phyloP scores from a whole-genome alignment of 2,888 invertebrate genomes.

The Disparrhopalites patrizii region DNA sequence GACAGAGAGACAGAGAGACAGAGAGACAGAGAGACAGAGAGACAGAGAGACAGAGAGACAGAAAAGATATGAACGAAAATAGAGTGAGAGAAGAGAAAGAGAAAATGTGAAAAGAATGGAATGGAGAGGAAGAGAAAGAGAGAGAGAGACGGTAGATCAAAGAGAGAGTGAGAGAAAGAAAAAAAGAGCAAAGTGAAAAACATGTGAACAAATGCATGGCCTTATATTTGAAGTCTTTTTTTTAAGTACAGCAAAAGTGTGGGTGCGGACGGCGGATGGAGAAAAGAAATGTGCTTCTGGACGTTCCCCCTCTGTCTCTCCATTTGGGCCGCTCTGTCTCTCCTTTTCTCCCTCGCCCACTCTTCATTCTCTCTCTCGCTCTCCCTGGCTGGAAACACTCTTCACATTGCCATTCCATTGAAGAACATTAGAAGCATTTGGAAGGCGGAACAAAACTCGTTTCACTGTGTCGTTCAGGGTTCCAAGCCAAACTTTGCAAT shows the following conservation, averaged over 20 bases:
- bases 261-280: too few species aligned
- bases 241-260: too few species aligned
- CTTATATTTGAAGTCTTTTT: too few species aligned
- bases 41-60: background rate
- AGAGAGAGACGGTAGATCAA: too few species aligned
- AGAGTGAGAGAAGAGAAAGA: background rate
- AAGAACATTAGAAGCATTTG: constrained; percentile 32
- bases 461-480: constrained; percentile 21
- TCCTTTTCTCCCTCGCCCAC: constrained; percentile 3
- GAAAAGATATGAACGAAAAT: background rate
- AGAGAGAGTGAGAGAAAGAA: background rate
- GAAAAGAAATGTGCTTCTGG: too few species aligned
- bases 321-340: background rate
- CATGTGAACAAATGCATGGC: too few species aligned
- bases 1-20: background rate
- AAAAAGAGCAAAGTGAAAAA: background rate
- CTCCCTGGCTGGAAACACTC: constrained; percentile 3
- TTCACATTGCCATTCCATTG: constrained; percentile 30
- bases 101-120: background rate
- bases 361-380: too few species aligned
- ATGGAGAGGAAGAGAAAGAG: background rate
- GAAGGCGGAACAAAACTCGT: constrained; percentile 38
- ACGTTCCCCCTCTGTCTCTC: background rate
- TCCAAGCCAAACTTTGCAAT: constrained; percentile 40
- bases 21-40: background rate